phyloP scores from a whole-genome alignment of 30 jellyfish, hydroid and myxozoan genomes.

The Aurelia coerulea region DNA sequence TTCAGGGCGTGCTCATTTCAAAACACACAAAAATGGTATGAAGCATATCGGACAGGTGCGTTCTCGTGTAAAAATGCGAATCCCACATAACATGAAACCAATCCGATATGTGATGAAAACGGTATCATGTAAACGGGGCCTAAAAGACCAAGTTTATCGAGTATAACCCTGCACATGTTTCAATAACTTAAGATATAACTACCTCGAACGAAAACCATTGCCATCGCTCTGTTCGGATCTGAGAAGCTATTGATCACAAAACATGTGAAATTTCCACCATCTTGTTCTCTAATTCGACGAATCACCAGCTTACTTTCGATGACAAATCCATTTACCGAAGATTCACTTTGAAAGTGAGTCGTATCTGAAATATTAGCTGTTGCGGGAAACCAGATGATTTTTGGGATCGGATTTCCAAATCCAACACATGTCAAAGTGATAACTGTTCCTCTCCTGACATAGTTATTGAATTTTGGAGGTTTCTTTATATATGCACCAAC shows the following conservation, averaged over 20 bases:
- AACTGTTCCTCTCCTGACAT: constrained; percentile 38
- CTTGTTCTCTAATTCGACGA: background rate
- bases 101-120: too few relatives aligned
- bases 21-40: too few relatives aligned
- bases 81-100: too few relatives aligned
- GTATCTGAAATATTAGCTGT: constrained; percentile 15
- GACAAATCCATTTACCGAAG: constrained; percentile 17
- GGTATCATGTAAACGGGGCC: too few relatives aligned
- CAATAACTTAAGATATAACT: background rate
- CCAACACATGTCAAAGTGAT: constrained; percentile 46
- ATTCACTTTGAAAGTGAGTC: background rate
- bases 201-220: constrained; percentile 47
- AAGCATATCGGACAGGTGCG: too few relatives aligned
- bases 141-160: too few relatives aligned
- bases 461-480: constrained; percentile 23
- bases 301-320: constrained; percentile 21
- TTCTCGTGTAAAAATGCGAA: too few relatives aligned
- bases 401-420: constrained; percentile 66
- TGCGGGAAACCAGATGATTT: constrained; percentile 35
- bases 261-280: constrained; percentile 52
- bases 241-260: constrained; percentile 42
- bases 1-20: too few relatives aligned
- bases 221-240: constrained; percentile 1
- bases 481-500: constrained; percentile 43
- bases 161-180: background rate